A percentile compares a stretch with the other conserved stretches of the same genome.
phyloP scores from a whole-genome alignment of 2,113 vertebrate genomes.

The Forbesichthys agassizii region DNA sequence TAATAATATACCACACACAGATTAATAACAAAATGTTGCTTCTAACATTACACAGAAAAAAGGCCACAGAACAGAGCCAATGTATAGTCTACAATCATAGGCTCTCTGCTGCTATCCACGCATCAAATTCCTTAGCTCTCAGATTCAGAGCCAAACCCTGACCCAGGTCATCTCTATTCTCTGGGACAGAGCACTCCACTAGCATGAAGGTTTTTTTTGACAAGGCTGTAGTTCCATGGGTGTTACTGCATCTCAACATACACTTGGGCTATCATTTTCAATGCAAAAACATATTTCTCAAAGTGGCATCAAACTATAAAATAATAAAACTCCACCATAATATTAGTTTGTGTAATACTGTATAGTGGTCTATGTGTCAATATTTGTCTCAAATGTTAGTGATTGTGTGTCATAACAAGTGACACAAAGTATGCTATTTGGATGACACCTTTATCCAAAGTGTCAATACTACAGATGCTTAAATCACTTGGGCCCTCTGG shows the following conservation, averaged over 20 bases:
- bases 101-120: constrained; percentile 68
- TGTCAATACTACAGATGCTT: too few relatives aligned
- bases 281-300: constrained; percentile 40
- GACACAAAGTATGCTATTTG: constrained; percentile 45
- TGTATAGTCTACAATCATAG: constrained; percentile 58
- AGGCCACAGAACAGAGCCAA: constrained; percentile 49
- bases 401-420: constrained; percentile 29
- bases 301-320: constrained; percentile 18
- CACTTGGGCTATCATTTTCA: constrained; percentile 40
- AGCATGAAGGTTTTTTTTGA: constrained; percentile 12
- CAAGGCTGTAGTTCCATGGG: constrained; percentile 37
- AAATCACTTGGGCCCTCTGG: too few relatives aligned
- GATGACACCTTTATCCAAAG: constrained; percentile 30
- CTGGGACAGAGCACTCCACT: constrained; percentile 43
- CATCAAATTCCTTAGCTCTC: constrained; percentile 72
- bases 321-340: constrained; percentile 14
- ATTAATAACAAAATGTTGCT: background rate
- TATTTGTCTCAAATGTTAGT: constrained; percentile 43
- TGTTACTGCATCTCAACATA: constrained; percentile 39
- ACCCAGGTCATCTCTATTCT: constrained; percentile 31
- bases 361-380: constrained; percentile 10
- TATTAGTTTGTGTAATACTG: constrained; percentile 21
- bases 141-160: constrained; percentile 54
- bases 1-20: background rate
- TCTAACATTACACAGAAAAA: background rate